Evolutionary conservation across 2,797 vertebrate genomes (phyloP).

Genomic region (Poecile montanus): DNA sequence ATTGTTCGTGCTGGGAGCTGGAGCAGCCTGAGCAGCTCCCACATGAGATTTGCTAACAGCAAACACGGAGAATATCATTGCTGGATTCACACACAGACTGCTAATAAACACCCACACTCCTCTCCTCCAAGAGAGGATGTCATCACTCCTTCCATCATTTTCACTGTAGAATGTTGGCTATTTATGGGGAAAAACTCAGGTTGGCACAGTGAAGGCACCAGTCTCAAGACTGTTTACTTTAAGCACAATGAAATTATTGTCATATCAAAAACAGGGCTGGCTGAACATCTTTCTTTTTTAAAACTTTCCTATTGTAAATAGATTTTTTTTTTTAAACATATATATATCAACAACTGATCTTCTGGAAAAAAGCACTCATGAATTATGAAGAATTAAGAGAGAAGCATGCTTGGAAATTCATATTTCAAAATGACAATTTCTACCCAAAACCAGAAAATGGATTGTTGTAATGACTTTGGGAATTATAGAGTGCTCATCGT

Average conservation of each 20-base stretch:
- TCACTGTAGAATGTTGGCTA: not conserved
- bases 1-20: not conserved
- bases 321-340: not conserved
- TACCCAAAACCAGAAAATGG: not conserved
- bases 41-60: not conserved
- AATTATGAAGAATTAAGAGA: not conserved
- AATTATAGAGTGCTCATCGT: rapidly evolving
- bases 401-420: not conserved
- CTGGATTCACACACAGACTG: not conserved
- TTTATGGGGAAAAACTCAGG: not conserved
- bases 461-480: not conserved
- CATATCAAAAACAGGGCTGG: not conserved
- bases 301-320: not conserved
- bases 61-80: not conserved
- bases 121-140: not conserved
- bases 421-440: not conserved
- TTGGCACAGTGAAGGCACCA: not conserved
- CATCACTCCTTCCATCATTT: not conserved
- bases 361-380: not conserved
- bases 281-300: not conserved
- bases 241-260: not conserved
- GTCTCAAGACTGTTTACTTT: not conserved
- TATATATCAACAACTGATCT: not conserved
- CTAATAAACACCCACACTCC: conserved; percentile 35
- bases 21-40: not conserved